Evolutionary conservation across 1,140 invertebrate genomes (phyloP), one percentile per base, ranked within the genome.

Genomic region (Meloidogyne floridensis): DNA sequence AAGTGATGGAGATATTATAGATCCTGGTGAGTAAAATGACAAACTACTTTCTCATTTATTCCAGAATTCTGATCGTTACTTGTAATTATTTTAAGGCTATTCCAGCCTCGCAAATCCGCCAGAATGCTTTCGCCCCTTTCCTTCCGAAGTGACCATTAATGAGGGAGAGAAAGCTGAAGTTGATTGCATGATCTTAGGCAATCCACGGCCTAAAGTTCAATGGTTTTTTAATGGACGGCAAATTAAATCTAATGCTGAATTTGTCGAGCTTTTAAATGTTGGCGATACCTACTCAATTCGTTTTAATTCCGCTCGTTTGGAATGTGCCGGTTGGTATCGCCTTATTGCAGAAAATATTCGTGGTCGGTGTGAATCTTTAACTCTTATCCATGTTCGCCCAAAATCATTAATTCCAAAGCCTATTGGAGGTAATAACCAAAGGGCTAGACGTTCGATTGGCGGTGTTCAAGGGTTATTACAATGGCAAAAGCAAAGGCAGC

Each of bases 161-260:
- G 89, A 90, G 69, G 92, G 91, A 32, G 91, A 92, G 51, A 83
- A 88, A 77, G 90, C 90, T 3, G 88, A 86, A 13, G 87, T 92
- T 74, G 91, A 91, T 56, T 92, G 91, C 81, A 75, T 88, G 20
- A 88, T 92, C 74, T 89, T 90, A 69, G 92, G 91, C 13, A 91
- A 90, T 80, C 92, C 92, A 6, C 90, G 90, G 83, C 92, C 92
- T 77, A 91, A 90, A 84, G 91, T 92, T n/a, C 86, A 89, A 20
- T 92, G 92, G 91, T 90, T 88, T 78, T 91, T 91, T 81, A 92
- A 92, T 83, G 91, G 91, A 80, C 87, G 90, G 54, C 90, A 89
- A 56, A 87, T 92, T n/a, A 84, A 82, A 51, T 85, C 83, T 6
- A 89, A 89, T 74, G 81, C 73, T 42, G 81, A 88, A 69, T 87